phyloP scores from a whole-genome alignment of 2,888 invertebrate species.

The Cryptocephalus moraei region DNA sequence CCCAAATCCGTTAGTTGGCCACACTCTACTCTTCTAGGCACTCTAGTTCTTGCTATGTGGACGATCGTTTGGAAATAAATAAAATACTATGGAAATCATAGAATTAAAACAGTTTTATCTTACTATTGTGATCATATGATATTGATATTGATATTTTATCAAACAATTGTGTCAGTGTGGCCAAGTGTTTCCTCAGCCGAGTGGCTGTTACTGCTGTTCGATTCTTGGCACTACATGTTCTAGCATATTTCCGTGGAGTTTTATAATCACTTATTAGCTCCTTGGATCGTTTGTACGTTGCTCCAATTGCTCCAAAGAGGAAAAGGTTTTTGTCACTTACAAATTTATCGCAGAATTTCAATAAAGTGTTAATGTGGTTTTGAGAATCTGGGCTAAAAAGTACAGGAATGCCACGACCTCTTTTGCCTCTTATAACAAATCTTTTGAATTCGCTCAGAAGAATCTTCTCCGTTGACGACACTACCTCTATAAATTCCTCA shows the following conservation, averaged over 20 bases:
- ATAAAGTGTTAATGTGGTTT: constrained; percentile 1
- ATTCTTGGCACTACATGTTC: constrained; percentile 1
- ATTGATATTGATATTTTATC: too few relatives aligned
- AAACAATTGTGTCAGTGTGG: constrained; percentile 1
- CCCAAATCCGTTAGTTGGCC: too few relatives aligned
- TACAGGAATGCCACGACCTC: neutral
- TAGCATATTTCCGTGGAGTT: neutral
- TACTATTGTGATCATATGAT: too few relatives aligned
- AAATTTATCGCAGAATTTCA: constrained; percentile 2
- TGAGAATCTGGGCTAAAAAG: neutral
- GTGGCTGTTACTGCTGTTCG: constrained; percentile 1
- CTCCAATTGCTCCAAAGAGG: too few relatives aligned
- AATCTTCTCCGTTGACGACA: too few relatives aligned
- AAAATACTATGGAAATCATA: too few relatives aligned
- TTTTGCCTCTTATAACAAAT: neutral
- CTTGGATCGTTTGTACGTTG: neutral
- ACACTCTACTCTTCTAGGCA: too few relatives aligned
- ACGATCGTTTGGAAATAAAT: too few relatives aligned
- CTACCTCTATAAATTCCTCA: too few relatives aligned
- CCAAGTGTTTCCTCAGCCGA: constrained; percentile 3
- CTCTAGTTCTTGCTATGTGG: too few relatives aligned
- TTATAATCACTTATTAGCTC: constrained; percentile 2
- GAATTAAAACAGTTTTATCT: too few relatives aligned
- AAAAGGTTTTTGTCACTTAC: constrained; percentile 1
- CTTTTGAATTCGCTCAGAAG: too few relatives aligned